Evolutionary conservation across 2,797 vertebrate species (phyloP).

Genomic region (Morelia viridis): DNA sequence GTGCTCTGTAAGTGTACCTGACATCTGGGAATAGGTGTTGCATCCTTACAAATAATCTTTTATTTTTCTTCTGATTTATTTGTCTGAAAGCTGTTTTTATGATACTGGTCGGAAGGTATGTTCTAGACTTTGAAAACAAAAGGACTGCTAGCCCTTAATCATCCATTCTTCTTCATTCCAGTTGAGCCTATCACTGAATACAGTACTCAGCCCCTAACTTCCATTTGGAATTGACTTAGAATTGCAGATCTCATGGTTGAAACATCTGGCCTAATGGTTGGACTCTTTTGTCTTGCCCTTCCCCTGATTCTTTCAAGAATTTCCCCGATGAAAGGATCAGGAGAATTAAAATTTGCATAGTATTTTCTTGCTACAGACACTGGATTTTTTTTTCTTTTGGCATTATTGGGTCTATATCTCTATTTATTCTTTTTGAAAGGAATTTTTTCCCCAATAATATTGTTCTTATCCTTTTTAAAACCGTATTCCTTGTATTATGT

Average conservation of each 20-base stretch:
- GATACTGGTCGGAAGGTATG: background rate
- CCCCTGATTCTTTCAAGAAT: no score
- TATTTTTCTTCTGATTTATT: background rate
- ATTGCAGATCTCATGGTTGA: no score
- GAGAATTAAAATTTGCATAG: no score
- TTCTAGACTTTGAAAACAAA: no score
- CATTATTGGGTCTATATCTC: slow-evolving; percentile 57
- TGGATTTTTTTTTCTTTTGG: background rate
- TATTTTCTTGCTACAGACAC: background rate
- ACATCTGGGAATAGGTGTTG: background rate
- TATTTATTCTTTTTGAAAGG: slow-evolving; percentile 63
- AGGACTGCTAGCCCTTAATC: no score
- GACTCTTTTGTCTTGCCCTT: no score
- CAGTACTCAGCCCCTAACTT: no score
- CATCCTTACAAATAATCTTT: background rate
- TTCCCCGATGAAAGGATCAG: no score
- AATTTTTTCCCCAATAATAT: slow-evolving; percentile 48
- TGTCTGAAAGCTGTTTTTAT: background rate
- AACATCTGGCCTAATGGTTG: no score
- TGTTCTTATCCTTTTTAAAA: slow-evolving; percentile 61
- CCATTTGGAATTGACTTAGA: no score
- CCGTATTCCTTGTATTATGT: slow-evolving; percentile 69
- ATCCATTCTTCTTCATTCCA: no score
- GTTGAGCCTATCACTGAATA: no score
- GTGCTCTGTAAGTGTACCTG: background rate